Evolutionary conservation across 2,888 invertebrate genomes (phyloP).

Genomic region (Ichneumon xanthorius): DNA sequence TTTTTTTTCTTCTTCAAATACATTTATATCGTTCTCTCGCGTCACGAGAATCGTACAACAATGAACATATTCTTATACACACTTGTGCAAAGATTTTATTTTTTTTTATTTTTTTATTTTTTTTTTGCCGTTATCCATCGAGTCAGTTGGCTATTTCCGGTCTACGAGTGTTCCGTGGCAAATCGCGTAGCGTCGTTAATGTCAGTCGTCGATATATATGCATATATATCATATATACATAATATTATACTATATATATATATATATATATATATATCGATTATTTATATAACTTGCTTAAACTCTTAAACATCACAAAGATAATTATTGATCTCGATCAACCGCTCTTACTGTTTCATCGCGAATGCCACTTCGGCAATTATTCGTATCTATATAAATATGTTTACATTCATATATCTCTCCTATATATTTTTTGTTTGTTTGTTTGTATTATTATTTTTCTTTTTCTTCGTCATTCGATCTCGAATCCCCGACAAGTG

Average conservation of each 20-base stretch:
- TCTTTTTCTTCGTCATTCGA: conserved; percentile 4
- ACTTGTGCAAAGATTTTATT: background rate
- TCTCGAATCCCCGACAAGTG: background rate
- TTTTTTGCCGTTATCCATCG: background rate
- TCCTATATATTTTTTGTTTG: conserved; percentile 20
- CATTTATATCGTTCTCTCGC: conserved; percentile 26
- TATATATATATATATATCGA: conserved; percentile 19
- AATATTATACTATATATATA: background rate
- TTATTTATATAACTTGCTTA: conserved; percentile 58
- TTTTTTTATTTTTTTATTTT: conserved; percentile 1
- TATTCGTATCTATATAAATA: conserved; percentile 37
- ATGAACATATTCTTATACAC: conserved; percentile 33
- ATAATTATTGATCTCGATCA: conserved; percentile 67
- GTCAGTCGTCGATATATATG: conserved; percentile 30
- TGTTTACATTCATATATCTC: conserved; percentile 47
- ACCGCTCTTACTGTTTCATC: conserved; percentile 29
- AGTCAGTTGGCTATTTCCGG: background rate
- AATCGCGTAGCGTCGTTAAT: conserved; percentile 1
- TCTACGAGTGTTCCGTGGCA: background rate
- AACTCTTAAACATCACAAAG: conserved; percentile 67
- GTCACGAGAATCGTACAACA: conserved; percentile 39
- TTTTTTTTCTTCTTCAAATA: conserved; percentile 26
- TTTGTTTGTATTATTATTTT: background rate
- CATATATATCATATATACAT: conserved; percentile 33
- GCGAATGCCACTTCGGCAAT: conserved; percentile 15